Evolutionary conservation across 2,797 vertebrate species (phyloP), one percentile per base, ranked within the genome.

Genomic region (Rhinogobio ventralis): DNA sequence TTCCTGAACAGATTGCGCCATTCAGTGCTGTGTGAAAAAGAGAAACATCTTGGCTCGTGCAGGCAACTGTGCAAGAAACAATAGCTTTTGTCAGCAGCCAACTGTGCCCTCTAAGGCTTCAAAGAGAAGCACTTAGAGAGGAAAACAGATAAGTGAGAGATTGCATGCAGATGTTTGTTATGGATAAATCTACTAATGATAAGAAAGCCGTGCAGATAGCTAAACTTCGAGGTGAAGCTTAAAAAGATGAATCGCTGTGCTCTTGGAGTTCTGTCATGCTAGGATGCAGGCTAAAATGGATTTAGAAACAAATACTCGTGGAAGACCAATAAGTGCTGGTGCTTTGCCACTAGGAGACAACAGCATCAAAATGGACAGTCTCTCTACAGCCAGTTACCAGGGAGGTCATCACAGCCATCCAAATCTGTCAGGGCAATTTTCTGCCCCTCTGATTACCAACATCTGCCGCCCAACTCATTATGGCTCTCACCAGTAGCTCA

Each of bases 351-450:
- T 39, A 74, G 69, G 51, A 30, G 82, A 68, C 39, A 46, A 39
- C 15, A 84, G 25, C 42, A 49, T 53, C n/a, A 69, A 69, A 76
- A 76, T 81, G 39, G 66, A 62, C 60, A 46, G 51, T 51, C 36
- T 71, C 76, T 69, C 23, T 14, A 19, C 36, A 74, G 46, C 60
- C 53, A 76, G 60, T 81, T 82, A 86, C 79, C 82, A 72, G 46
- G 46, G 76, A 7, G 88, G 87, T 87, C 85, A 83, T 36, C 62
- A 17, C 66, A 73, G 85, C 60, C 84, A 88, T 87, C 57, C 60
- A 60, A 71, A 73, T 79, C 75, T 82, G 84, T 62, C 86, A 60
- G 42, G 74, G 80, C 79, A 84, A 90, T 89, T 87, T 87, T 85
- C 49, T 9, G 68, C 78, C 33, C 25, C 6, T 30, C 57, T 80